Evolutionary conservation across 2,888 invertebrate species (phyloP).

Genomic region (Brenthis ino): DNA sequence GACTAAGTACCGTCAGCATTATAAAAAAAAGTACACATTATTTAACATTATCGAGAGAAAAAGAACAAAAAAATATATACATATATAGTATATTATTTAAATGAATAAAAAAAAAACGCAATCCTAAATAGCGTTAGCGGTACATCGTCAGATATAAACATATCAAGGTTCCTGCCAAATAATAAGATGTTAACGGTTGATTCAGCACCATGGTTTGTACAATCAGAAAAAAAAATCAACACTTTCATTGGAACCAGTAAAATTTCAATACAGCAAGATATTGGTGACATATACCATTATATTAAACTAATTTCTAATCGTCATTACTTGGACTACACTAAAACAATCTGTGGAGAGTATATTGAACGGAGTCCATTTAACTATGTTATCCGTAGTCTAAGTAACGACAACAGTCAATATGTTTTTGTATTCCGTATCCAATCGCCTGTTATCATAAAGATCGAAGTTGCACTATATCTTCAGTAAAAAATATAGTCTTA

Average conservation of each 20-base stretch:
- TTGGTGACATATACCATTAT: too few relatives aligned
- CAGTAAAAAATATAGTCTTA: too few relatives aligned
- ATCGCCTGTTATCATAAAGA: too few relatives aligned
- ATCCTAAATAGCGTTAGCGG: neutral
- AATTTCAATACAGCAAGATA: neutral
- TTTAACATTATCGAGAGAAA: neutral
- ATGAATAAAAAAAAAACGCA: slow-evolving; percentile 10
- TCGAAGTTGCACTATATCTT: too few relatives aligned
- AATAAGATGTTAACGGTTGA: slow-evolving; percentile 8
- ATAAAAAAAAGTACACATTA: neutral
- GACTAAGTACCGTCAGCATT: neutral
- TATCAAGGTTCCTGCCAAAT: slow-evolving; percentile 2
- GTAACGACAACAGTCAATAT: too few relatives aligned
- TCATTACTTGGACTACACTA: slow-evolving; percentile 7
- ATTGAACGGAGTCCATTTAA: too few relatives aligned
- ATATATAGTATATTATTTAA: neutral
- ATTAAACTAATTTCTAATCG: too few relatives aligned
- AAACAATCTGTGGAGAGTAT: neutral
- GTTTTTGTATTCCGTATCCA: too few relatives aligned
- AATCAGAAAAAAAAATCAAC: slow-evolving; percentile 2
- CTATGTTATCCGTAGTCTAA: too few relatives aligned
- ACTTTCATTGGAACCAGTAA: neutral
- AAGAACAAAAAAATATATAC: neutral
- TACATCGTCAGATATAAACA: slow-evolving; percentile 2
- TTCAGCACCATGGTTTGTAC: slow-evolving; percentile 8